Percentiles rank a stretch among this genome's conserved stretches.
phyloP scores from a whole-genome alignment of 2,888 invertebrate species.

The Cancer borealis region DNA sequence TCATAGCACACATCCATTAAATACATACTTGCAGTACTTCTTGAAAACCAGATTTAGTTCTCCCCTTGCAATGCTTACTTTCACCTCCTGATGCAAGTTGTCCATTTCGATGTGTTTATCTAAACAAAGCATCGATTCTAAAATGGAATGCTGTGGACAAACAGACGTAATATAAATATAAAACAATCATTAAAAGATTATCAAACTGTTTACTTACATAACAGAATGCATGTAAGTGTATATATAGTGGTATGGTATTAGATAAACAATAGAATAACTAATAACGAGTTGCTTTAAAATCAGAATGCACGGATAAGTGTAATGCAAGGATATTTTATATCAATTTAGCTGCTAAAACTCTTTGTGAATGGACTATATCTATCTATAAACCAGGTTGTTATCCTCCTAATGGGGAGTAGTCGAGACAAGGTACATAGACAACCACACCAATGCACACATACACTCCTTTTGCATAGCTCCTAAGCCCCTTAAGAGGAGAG shows the following conservation, averaged over 20 bases:
- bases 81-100: conserved; percentile 71
- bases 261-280: not conserved
- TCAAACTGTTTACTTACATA: not conserved
- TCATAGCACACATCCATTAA: not conserved
- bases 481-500: too few relatives aligned
- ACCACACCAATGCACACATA: not conserved
- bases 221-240: not conserved
- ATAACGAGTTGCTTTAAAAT: not conserved
- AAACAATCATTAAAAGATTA: not conserved
- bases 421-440: too few relatives aligned
- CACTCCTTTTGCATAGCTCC: too few relatives aligned
- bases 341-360: too few relatives aligned
- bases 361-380: too few relatives aligned
- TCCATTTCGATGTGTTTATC: conserved; percentile 53
- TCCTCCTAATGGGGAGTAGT: too few relatives aligned
- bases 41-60: conserved; percentile 75
- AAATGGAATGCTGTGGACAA: conserved; percentile 52
- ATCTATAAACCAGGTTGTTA: too few relatives aligned
- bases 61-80: conserved; percentile 68
- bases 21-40: conserved; percentile 76
- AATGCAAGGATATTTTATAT: too few relatives aligned
- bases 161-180: conserved; percentile 11
- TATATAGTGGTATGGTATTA: not conserved
- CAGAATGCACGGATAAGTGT: not conserved
- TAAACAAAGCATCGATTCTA: conserved; percentile 60